A percentile compares a stretch with the other conserved stretches of the same genome.
Conservation (phyloP, 2,888 invertebrate species). For the Troilus luridus region DNA sequence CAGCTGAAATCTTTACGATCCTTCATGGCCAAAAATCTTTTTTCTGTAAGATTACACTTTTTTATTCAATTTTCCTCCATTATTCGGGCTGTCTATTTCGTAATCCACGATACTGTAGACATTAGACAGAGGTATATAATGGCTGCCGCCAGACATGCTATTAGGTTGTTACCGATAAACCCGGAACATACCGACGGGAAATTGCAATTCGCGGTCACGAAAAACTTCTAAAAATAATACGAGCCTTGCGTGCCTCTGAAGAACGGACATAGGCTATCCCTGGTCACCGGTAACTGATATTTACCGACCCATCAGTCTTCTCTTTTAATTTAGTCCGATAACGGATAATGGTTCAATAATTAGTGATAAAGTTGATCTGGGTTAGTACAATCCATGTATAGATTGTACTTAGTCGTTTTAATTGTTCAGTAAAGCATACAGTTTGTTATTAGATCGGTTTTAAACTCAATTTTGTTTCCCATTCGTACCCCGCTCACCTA, state of each 20-base stretch:
- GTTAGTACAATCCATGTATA: neutral
- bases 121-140: neutral
- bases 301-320: slow-evolving; percentile 2
- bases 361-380: neutral
- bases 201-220: slow-evolving; percentile 20
- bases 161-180: neutral
- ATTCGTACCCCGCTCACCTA: too few relatives aligned
- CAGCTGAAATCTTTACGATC: neutral
- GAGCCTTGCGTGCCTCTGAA: neutral
- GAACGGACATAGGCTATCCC: neutral
- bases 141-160: neutral
- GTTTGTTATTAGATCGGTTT: too few relatives aligned
- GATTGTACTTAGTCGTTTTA: neutral
- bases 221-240: neutral
- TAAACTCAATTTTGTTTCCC: too few relatives aligned
- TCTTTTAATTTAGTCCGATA: neutral
- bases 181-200: neutral
- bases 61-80: neutral
- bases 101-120: neutral
- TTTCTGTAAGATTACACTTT: neutral
- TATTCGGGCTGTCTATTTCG: neutral
- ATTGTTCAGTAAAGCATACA: too few relatives aligned
- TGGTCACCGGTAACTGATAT: slow-evolving; percentile 15
- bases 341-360: neutral
- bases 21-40: neutral